Conservation (phyloP, 2,797 vertebrate species). For the Sandelia bainsii region DNA sequence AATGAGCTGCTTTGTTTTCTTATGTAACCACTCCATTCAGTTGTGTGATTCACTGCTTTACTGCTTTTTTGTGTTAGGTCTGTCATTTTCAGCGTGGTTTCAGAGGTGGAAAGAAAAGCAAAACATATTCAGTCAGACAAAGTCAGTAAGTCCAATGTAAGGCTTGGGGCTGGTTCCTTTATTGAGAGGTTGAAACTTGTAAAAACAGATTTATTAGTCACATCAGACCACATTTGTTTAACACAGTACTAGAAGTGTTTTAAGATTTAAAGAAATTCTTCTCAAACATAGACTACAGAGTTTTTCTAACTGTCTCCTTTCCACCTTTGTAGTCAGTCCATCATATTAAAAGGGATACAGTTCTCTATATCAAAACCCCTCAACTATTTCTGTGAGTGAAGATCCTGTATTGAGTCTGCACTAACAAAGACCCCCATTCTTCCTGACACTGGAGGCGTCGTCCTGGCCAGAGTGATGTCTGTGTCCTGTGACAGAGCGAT, state of each 20-base stretch:
- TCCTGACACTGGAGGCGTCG: conserved; percentile 69
- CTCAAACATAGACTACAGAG: not conserved
- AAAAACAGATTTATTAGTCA: not conserved
- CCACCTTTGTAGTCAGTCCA: conserved; percentile 26
- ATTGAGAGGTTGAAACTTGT: not conserved
- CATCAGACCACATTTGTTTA: not conserved
- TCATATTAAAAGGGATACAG: conserved; percentile 41
- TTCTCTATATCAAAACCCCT: conserved; percentile 42
- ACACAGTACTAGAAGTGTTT: not conserved
- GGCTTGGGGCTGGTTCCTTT: not conserved
- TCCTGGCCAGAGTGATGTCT: conserved; percentile 40
- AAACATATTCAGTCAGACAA: not conserved
- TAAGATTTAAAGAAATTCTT: not conserved
- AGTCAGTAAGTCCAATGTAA: not conserved
- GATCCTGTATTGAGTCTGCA: conserved; percentile 48
- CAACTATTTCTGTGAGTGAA: conserved; percentile 43
- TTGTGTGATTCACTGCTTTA: conserved; percentile 48
- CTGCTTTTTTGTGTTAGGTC: conserved; percentile 30
- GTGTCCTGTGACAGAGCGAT: conserved; percentile 56
- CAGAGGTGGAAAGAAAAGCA: conserved; percentile 1
- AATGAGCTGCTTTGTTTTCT: conserved; percentile 37
- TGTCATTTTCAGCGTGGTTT: conserved; percentile 25
- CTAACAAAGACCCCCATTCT: conserved; percentile 78
- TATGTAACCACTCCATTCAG: conserved; percentile 56
- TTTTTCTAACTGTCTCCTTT: conserved; percentile 24